Base-by-base conservation (phyloP, 2,797 vertebrate species). In the Argya squamiceps region DNA sequence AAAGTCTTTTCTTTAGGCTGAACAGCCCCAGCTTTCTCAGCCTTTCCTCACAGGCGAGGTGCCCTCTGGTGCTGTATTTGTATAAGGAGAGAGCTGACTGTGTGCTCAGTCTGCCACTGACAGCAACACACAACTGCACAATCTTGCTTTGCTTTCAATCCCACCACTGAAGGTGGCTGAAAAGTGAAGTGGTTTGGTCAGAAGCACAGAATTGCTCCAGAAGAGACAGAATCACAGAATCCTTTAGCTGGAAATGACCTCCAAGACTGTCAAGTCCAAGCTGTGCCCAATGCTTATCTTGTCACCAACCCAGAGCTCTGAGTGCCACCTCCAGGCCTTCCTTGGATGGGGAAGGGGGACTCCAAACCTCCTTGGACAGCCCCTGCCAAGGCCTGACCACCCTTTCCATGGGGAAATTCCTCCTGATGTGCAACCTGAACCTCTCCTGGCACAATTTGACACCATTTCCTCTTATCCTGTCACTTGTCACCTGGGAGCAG, bases 211-310 rank as follows among this genome's bases (percentile, higher is more conserved):
- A 69, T 21, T 4, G 0, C 47, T 71, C 50, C 44, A 65, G 55
- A 76, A 73, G 15, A 64, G 29, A 15, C 11, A 16, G 29, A 70
- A 62, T 12, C 21, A 6, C 34, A 36, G 9, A 16, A 41, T 63
- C 34, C 49, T 10, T 32, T 1, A 4, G 19, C 0, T 78, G 36
- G 49, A 36, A 70, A 63, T 50, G 6, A 0, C 12, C 10, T 75
- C 27, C 27, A 0, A 44, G n/a, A 0, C 7, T 37, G 22, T 13
- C 0, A 0, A 59, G 15, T 5, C 56, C 49, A 1, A 47, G 20
- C 36, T 63, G 41, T 63, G 49, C 24, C 34, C 0, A 0, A 12
- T 18, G 0, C 14, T 56, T 15, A 41, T 10, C 34, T 32, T 41
- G 49, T 70, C 64, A 24, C 34, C 73, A 53, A 41, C 55, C 64